Evolutionary conservation across 2,113 vertebrate species (phyloP).

Genomic region (Turnix velox): DNA sequence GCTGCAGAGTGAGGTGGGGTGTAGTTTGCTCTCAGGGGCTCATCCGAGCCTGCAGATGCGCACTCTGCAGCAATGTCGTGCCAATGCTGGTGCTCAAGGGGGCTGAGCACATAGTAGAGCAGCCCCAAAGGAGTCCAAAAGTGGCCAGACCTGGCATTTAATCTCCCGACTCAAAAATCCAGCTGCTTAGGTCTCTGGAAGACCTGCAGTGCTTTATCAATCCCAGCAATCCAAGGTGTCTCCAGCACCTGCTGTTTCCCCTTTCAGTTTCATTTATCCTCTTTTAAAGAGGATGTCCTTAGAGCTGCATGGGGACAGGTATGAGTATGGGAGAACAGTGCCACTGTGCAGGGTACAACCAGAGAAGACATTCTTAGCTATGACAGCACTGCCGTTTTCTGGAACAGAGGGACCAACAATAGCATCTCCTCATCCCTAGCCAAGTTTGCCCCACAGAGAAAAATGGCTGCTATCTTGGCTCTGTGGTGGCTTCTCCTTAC

Average conservation of each 20-base stretch:
- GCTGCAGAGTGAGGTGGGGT: background rate
- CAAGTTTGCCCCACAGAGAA: background rate
- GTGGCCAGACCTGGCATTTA: background rate
- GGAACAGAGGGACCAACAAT: background rate
- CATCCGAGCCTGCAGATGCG: background rate
- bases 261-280: slow-evolving; percentile 28
- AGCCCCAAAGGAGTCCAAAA: background rate
- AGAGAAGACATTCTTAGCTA: background rate
- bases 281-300: background rate
- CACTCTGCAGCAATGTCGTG: background rate
- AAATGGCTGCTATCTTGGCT: accelerated
- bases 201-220: background rate
- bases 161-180: background rate
- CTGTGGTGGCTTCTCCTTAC: background rate
- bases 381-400: background rate
- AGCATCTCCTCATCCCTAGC: background rate
- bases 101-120: no score
- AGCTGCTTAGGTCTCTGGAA: background rate
- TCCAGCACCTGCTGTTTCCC: background rate
- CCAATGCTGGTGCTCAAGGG: background rate
- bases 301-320: background rate
- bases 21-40: background rate
- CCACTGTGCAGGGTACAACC: background rate
- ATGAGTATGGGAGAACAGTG: accelerated
- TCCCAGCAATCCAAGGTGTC: background rate